phyloP scores from a whole-genome alignment of 2,113 vertebrate species.

The Misgurnus anguillicaudatus region DNA sequence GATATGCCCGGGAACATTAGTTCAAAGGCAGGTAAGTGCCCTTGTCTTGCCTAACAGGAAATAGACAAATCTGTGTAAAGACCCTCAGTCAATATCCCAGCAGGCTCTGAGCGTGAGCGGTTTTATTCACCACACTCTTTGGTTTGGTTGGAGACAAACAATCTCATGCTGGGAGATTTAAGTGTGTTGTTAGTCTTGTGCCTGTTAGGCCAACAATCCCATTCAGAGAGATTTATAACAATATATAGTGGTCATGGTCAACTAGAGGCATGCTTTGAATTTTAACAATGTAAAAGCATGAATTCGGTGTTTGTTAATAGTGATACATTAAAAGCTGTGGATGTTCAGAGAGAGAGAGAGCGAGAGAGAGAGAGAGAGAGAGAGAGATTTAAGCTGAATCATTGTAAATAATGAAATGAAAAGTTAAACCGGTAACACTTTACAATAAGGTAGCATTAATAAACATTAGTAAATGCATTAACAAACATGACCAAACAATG shows the following conservation, averaged over 20 bases:
- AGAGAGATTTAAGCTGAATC: too few relatives aligned
- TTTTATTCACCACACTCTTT: constrained; percentile 27
- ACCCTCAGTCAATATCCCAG: constrained; percentile 36
- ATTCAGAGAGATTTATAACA: constrained; percentile 11
- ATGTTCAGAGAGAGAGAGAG: too few relatives aligned
- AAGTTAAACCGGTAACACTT: too few relatives aligned
- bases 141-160: not conserved
- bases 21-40: constrained; percentile 19
- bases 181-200: not conserved
- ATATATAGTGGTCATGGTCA: not conserved
- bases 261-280: not conserved
- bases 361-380: too few relatives aligned
- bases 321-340: too few relatives aligned
- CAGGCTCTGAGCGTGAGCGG: not conserved
- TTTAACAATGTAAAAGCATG: not conserved
- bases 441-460: too few relatives aligned
- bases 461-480: too few relatives aligned
- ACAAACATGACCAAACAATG: too few relatives aligned
- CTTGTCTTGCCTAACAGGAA: not conserved
- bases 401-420: too few relatives aligned
- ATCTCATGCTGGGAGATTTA: constrained; percentile 4
- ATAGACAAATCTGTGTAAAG: constrained; percentile 15
- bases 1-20: constrained; percentile 6
- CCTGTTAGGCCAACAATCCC: constrained; percentile 2
- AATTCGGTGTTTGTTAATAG: too few relatives aligned